These are phyloP conservation scores for Thripadectes ignobilis DNA, from an alignment of 2,797 vertebrate genomes.

Conservation along the genomic window DNA sequence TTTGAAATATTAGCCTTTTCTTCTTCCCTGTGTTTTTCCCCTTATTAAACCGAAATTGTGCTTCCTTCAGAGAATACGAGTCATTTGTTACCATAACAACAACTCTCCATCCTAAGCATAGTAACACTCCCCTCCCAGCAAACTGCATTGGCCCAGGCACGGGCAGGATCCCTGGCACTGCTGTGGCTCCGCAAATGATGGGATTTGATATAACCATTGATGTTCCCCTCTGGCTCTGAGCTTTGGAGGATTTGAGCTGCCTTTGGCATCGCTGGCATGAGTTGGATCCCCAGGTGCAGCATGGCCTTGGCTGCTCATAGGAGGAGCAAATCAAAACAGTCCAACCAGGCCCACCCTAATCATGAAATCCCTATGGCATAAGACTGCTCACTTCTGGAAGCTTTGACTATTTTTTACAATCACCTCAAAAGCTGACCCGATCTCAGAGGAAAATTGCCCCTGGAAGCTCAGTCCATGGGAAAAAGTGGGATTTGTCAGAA, in stretches of 20 bases:
- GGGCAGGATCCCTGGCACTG: not conserved
- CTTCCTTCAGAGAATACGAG: conserved; percentile 60
- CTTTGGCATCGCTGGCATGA: not conserved
- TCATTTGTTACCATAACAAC: conserved; percentile 79
- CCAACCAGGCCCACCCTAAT: not conserved
- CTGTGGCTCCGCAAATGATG: rapidly evolving
- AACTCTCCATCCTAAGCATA: not conserved
- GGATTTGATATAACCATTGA: not conserved
- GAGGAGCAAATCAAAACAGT: not conserved
- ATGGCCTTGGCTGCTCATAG: not conserved
- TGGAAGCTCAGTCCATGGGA: not conserved
- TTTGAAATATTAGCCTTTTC: conserved; percentile 37
- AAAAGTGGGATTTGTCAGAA: not conserved
- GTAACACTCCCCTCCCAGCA: not conserved
- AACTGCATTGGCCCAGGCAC: not conserved
- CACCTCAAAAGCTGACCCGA: not conserved
- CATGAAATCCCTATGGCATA: not conserved
- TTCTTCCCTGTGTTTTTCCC: not conserved
- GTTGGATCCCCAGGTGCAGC: not conserved
- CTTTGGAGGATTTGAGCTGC: not conserved
- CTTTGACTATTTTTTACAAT: not conserved
- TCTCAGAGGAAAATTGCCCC: not conserved
- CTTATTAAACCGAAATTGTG: conserved; percentile 23
- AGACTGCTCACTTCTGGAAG: not conserved
- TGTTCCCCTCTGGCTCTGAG: not conserved